Base-by-base conservation (phyloP, 2,113 vertebrate genomes). In the Austrofundulus limnaeus region DNA sequence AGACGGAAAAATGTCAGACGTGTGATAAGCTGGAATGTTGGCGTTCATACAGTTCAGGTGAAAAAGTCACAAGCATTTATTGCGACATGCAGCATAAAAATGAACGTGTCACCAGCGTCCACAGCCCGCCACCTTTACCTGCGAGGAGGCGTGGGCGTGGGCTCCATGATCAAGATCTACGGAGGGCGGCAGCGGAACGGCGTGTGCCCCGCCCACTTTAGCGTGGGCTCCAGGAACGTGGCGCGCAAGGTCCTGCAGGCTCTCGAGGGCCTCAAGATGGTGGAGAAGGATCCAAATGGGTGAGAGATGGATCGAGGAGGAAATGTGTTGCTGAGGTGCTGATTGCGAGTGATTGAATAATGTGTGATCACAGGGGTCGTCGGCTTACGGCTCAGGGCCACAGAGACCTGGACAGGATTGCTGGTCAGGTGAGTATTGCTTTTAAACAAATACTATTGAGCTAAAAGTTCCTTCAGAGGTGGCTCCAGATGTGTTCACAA, bases 211-310 rank as follows among this genome's bases (percentile, higher is more conserved):
- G 93, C 94, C 75, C 94, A 96, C 89, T 96, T 95, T 80, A 95
- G 94, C 52, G 78, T 92, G 12, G 94, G 94, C 59, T 95, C 94
- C 73, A 95, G 95, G 80, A 94, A 93, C 0, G 93, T 95, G 61
- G 95, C 95, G 14, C 92, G 95, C 37, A 92, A 92, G 39, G 92
- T 95, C 49, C 91, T 95, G 23, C 95, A 96, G 82, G 87, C 94
- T 52, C 88, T 96, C 39, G 94, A 96, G 74, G 92, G 90, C 34
- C 93, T 96, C 57, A 96, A 96, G 78, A 96, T 96, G 94, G 93
- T 95, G 82, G 95, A 95, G 84, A 95, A 95, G 75, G 94, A 96
- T 83, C 95, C 95, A 54, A 95, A 95, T 49, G 94, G 95, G 95
- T 96, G 72, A 90, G 93, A 70, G 6, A 56, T n/a, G 8, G 19